These are phyloP conservation scores for Gavia stellata DNA, from an alignment of 2,113 vertebrate genomes.

Conservation along the genomic window DNA sequence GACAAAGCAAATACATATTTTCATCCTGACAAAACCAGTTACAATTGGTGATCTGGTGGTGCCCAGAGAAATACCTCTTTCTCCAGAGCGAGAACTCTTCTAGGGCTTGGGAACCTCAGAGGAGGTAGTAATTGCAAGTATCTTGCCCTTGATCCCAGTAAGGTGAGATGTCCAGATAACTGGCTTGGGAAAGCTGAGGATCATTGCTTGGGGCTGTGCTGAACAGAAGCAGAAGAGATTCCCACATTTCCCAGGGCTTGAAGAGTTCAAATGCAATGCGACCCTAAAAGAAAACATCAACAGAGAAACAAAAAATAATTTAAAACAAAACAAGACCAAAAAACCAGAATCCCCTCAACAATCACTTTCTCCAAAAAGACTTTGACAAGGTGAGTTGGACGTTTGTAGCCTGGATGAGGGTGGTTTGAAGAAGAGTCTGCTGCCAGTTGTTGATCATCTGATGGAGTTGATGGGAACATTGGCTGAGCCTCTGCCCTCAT, in stretches of 20 bases:
- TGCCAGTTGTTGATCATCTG: not conserved
- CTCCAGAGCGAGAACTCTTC: not conserved
- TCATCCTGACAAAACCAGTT: constrained; percentile 7
- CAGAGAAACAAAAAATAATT: not conserved
- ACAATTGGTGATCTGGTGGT: not conserved
- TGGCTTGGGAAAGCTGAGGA: not conserved
- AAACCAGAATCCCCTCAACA: not conserved
- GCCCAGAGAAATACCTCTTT: not conserved
- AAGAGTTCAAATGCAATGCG: not conserved
- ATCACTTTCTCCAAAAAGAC: not conserved
- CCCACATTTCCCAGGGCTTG: not conserved
- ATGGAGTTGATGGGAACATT: not conserved
- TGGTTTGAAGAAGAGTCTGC: not conserved
- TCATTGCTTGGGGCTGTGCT: not conserved
- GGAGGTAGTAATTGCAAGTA: not conserved
- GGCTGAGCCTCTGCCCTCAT: not conserved
- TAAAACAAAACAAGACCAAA: not conserved
- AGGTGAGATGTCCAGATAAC: not conserved
- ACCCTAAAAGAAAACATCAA: not conserved
- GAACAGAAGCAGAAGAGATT: not conserved
- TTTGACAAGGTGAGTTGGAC: not conserved
- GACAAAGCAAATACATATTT: constrained; percentile 4
- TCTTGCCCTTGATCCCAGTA: not conserved
- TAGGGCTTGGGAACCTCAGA: not conserved
- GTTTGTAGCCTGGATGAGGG: not conserved